Base-by-base conservation (phyloP, 1,140 invertebrate genomes). In the Drosophila truncata region DNA sequence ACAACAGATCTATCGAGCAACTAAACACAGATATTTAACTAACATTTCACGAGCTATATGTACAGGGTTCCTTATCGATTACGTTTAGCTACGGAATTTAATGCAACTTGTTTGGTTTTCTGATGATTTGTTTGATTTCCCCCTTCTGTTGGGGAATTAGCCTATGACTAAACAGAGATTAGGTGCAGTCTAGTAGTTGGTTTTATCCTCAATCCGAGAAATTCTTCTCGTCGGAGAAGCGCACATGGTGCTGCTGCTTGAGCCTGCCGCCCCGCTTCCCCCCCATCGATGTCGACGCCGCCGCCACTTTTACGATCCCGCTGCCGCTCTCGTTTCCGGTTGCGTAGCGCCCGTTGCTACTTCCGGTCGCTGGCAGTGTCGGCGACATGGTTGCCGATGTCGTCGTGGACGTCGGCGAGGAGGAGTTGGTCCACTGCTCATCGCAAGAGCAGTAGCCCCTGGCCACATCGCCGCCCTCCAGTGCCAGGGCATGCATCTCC, bases 141-240 rank as follows among this genome's bases (percentile, higher is more conserved):
- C n/a, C 16, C 11, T 29, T 14, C 20, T n/a, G 27, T 16, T 8
- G 54, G 49, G 37, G 8, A 41, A 31, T 69, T 74, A 78, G 50
- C 55, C 54, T 84, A 85, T 61, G 57, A 71, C 67, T 86, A 86
- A 86, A 86, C 83, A 87, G 75, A 86, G 83, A 71, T 86, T 87
- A 87, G 82, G 86, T 90, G 86, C 85, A 90, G 85, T 90, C 85
- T 90, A 91, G 85, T 90, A 82, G 82, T 90, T 90, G 37, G 59
- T 54, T 73, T 59, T 35, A 39, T 63, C 33, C 41, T 71, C 72
- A 92, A 80, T 92, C 91, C 64, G 91, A 92, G 72, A 92, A 92
- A 61, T 92, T 92, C 60, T 92, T 92, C 80, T 92, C 91, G 61
- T 92, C 91, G 47, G 91, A 92, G 69, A 92, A 92, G 67, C 91